Base-by-base conservation (phyloP, 2,888 invertebrate genomes). In the Philopedon plagiatum region DNA sequence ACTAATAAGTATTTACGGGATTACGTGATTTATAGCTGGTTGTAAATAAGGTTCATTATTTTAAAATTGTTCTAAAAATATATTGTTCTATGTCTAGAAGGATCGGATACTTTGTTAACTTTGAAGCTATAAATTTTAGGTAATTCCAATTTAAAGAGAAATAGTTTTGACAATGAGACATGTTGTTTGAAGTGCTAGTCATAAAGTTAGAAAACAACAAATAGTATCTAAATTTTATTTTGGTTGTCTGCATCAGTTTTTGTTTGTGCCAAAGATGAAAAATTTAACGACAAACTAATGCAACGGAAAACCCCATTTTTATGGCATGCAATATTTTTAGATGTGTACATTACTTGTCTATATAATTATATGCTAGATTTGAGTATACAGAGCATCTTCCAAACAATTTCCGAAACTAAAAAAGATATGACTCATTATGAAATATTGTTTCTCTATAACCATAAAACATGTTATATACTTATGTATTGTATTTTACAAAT, bases 21-120 rank as follows among this genome's bases (percentile, higher is more conserved):
- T 29, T 54, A 54, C 23, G 19, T 58, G 41, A 58, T 58, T 58
- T 58, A 58, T 58, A 7, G 18, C 39, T 3, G 8, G 58, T 39
- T 39, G 58, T 58, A 58, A 58, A 58, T 58, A 41, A 58, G 39
- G 23, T 57, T 37, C 7, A 58, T 58, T 26, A 39, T 37, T 58
- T 58, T n/a, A 18, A 9, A 54, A 29, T 29, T 18, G 51, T 54
- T 54, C 51, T 29, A 54, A 29, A 54, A 54, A 54, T 54, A 54
- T 19, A 9, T 18, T 19, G 18, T 46, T 46, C 46, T 15, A 2
- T 46, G 9, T 46, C 21, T 54, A 13, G 21, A 46, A 54, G 9
- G 29, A 29, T 8, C 18, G 29, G 15, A 29, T 13, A 29, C n/a
- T 7, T 54, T 29, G 29, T 54, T 54, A 29, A 18, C 29, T 54